Conservation (phyloP, 2,888 invertebrate genomes). For the Drosophila robusta region DNA sequence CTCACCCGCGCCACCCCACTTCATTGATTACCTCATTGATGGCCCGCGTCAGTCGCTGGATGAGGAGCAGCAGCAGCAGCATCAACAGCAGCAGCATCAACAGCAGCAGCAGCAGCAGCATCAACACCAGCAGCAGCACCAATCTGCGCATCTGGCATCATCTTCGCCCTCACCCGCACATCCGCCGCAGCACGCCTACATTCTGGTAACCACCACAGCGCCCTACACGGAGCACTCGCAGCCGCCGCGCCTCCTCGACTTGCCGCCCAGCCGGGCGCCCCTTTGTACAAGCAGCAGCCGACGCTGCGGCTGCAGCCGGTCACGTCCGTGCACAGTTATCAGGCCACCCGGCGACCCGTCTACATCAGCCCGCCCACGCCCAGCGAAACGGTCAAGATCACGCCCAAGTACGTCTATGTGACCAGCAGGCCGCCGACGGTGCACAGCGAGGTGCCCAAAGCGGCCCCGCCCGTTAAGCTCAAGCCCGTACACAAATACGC, state of each 20-base stretch:
- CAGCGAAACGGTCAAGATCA: slow-evolving; percentile 64
- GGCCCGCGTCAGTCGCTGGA: slow-evolving; percentile 83
- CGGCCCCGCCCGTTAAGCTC: slow-evolving; percentile 66
- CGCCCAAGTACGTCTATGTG: slow-evolving; percentile 66
- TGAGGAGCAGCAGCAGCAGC: slow-evolving; percentile 74
- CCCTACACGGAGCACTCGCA: slow-evolving; percentile 61
- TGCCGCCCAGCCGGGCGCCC: slow-evolving; percentile 68
- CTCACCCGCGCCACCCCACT: slow-evolving; percentile 65
- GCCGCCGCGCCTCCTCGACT: slow-evolving; percentile 37
- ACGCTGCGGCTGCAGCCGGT: slow-evolving; percentile 80
- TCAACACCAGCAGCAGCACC: slow-evolving; percentile 52
- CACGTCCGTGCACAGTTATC: slow-evolving; percentile 54
- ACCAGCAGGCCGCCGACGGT: slow-evolving; percentile 47
- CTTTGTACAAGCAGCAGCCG: slow-evolving; percentile 76
- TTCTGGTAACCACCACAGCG: slow-evolving; percentile 77
- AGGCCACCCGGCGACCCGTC: slow-evolving; percentile 60
- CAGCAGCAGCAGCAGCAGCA: slow-evolving; percentile 58
- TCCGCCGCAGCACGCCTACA: slow-evolving; percentile 57
- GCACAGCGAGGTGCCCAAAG: slow-evolving; percentile 28
- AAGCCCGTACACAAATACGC: slow-evolving; percentile 76
- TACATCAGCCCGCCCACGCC: slow-evolving; percentile 50
- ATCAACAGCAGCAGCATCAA: slow-evolving; percentile 28
- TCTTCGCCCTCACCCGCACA: slow-evolving; percentile 33
- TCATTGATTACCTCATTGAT: slow-evolving; percentile 81
- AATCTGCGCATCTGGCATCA: slow-evolving; percentile 58